Conservation (phyloP, 2,888 invertebrate species). For the Oscheius sp. region DNA sequence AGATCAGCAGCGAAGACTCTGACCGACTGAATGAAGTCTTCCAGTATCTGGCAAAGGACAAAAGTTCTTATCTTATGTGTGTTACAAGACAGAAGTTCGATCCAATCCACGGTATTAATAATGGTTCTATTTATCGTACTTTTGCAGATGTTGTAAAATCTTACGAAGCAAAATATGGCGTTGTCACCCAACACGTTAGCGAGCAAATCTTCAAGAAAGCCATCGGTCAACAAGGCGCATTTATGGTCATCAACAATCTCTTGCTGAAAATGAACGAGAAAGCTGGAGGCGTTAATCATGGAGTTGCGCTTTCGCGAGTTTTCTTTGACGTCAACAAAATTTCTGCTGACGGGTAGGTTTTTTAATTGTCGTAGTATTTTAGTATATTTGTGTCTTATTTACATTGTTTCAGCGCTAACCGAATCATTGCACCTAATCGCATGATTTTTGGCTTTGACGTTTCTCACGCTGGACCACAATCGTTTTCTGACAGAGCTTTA, state of each 20-base stretch:
- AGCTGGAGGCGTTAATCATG: constrained; percentile 43
- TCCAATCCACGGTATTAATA: constrained; percentile 39
- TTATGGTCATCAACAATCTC: constrained; percentile 38
- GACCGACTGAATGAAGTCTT: neutral
- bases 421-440: constrained; percentile 10
- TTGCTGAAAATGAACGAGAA: constrained; percentile 47
- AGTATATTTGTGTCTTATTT: too few species aligned
- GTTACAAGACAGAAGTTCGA: constrained; percentile 45
- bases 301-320: neutral
- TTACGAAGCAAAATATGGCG: constrained; percentile 44
- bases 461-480: constrained; percentile 51
- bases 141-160: constrained; percentile 39
- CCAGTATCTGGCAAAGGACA: neutral
- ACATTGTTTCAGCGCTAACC: neutral
- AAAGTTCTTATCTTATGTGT: constrained; percentile 32
- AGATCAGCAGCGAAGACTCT: neutral
- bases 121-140: neutral
- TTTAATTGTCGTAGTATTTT: neutral
- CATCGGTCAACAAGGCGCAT: constrained; percentile 12
- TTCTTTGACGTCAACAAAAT: neutral
- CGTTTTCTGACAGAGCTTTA: constrained; percentile 42
- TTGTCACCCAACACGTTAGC: constrained; percentile 50
- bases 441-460: constrained; percentile 60
- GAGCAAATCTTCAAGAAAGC: constrained; percentile 40
- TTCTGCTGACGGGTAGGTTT: neutral